Evolutionary conservation across 2,888 invertebrate genomes (phyloP).

Genomic region (Boloria selene): DNA sequence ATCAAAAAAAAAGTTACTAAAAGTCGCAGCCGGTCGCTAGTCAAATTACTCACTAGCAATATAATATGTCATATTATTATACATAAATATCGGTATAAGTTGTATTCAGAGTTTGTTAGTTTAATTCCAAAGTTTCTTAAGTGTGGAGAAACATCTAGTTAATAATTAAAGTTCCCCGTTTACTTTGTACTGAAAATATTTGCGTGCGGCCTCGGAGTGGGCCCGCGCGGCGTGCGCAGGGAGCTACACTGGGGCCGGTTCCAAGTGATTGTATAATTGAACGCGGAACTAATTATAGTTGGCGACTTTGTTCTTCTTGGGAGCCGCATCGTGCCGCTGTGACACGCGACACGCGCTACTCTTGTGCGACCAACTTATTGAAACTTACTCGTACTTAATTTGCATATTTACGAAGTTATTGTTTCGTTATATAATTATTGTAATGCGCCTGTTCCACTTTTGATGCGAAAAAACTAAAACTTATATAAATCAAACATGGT

Average conservation of each 20-base stretch:
- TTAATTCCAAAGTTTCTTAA: background rate
- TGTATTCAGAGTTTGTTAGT: too few species aligned
- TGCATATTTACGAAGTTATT: conserved; percentile 13
- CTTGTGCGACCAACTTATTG: background rate
- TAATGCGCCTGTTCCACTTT: background rate
- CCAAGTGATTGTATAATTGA: conserved; percentile 22
- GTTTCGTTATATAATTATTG: background rate
- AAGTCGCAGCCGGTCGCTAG: too few species aligned
- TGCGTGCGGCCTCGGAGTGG: background rate
- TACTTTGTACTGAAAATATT: background rate
- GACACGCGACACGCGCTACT: background rate
- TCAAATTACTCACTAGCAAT: too few species aligned
- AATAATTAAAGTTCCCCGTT: conserved; percentile 11
- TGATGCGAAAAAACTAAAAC: background rate
- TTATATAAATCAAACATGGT: background rate
- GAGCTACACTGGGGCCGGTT: conserved; percentile 7
- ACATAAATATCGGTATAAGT: too few species aligned
- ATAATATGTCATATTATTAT: too few species aligned
- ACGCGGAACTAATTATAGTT: conserved; percentile 27
- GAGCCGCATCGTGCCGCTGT: background rate
- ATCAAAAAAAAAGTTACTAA: too few species aligned
- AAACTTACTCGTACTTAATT: conserved; percentile 2
- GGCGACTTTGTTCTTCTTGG: conserved; percentile 8
- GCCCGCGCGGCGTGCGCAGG: background rate
- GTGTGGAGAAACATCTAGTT: conserved; percentile 5